Evolutionary conservation across 2,113 vertebrate species (phyloP), one percentile per base, ranked within the genome.

Genomic region (Martes martes): DNA sequence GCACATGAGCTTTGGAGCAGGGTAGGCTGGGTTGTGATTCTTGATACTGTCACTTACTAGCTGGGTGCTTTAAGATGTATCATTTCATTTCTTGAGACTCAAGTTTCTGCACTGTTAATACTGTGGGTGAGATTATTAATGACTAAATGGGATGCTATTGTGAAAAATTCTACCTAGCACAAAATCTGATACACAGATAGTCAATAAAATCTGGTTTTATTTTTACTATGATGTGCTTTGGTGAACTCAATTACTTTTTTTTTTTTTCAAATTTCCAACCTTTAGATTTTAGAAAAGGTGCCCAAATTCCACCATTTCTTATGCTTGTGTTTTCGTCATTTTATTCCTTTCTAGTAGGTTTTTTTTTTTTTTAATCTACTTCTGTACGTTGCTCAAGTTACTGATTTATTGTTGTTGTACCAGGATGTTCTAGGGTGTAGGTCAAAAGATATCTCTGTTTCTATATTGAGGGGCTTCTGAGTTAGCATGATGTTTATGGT

Each of bases 241-340:
- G 31, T 83, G 87, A 87, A 89, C 28, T 80, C 15, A 78, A 80
- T 96, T 93, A n/a, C 4, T 69, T 84, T 86, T 65, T 52, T 69
- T 87, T 47, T 52, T 15, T 5, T 80, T 31, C 50, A 61, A 76
- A 79, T 69, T 85, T 47, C 18, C 13, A 69, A 94, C 47, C 28
- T 80, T 26, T 80, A 94, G 61, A 83, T 65, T 80, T 96, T 89
- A 93, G 67, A 89, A 95, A 89, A 85, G 15, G 2, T 39, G 78
- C 15, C 9, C 59, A 69, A 92, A 88, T 94, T 81, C 61, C 31
- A 86, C 14, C 79, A 42, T 82, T 57, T 78, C 91, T 94, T 52
- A 59, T 84, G 50, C 9, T 50, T 92, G 16, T 71, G 11, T 73
- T 93, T 73, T 96, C 65, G 15, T 73, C 89, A 74, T 94, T 96